Evolutionary conservation across 1,140 invertebrate species (phyloP).

Genomic region (Drosophila triauraria): DNA sequence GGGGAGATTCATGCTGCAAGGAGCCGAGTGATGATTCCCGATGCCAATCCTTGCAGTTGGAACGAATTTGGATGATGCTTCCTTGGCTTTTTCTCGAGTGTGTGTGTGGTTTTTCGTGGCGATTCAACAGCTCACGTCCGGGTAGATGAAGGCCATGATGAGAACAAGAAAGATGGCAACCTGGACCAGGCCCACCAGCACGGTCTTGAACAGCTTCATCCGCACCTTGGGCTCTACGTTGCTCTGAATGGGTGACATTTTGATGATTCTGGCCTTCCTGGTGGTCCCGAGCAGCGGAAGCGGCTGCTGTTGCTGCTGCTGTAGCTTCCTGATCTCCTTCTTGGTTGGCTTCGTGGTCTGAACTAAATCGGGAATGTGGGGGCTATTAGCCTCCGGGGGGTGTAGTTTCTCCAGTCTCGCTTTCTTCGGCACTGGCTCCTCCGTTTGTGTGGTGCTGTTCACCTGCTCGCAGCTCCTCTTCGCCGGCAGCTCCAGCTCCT

Average conservation of each 20-base stretch:
- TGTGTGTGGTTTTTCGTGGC: too few species aligned
- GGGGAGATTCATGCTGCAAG: background rate
- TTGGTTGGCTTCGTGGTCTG: too few species aligned
- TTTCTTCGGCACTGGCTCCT: background rate
- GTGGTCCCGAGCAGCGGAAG: too few species aligned
- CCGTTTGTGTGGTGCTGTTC: conserved; percentile 13
- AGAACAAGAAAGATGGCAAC: conserved; percentile 68
- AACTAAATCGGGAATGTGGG: too few species aligned
- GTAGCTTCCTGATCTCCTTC: too few species aligned
- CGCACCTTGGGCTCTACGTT: conserved; percentile 45
- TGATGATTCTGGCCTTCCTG: background rate
- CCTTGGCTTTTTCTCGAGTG: background rate
- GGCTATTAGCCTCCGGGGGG: background rate
- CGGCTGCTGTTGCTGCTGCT: background rate
- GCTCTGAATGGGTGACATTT: conserved; percentile 12
- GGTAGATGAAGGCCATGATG: conserved; percentile 77
- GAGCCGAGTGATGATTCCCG: background rate
- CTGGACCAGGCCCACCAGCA: conserved; percentile 66
- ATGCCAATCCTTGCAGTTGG: background rate
- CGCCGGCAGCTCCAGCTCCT: background rate
- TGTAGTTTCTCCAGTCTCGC: background rate
- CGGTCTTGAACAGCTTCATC: conserved; percentile 61
- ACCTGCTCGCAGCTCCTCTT: background rate
- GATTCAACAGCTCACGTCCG: conserved; percentile 61
- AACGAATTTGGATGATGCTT: background rate